These are phyloP conservation scores for Philopedon plagiatum DNA, from an alignment of 2,888 invertebrate species.

Conservation along the genomic window DNA sequence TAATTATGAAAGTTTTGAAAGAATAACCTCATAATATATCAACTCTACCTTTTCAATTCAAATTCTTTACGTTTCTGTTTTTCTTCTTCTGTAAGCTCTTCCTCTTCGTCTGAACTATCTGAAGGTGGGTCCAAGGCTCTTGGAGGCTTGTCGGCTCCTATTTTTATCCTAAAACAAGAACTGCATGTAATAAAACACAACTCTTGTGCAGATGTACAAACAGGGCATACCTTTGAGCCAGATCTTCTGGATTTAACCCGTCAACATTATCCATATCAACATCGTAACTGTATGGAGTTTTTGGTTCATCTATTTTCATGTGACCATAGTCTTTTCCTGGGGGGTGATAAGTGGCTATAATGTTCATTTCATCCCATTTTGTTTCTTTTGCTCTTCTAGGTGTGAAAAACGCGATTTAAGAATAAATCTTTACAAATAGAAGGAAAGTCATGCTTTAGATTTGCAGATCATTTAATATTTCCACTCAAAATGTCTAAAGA, in stretches of 20 bases:
- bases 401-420: not conserved
- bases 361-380: slow-evolving; percentile 99
- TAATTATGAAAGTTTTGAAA: no score
- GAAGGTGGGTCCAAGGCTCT: slow-evolving; percentile 67
- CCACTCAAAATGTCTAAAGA: not conserved
- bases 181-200: slow-evolving; percentile 33
- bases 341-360: slow-evolving; percentile 97
- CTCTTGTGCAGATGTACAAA: no score
- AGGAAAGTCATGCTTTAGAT: not conserved
- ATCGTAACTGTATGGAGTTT: slow-evolving; percentile 87
- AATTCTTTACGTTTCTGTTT: slow-evolving; percentile 82
- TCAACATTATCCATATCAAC: slow-evolving; percentile 74
- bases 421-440: slow-evolving; percentile 21
- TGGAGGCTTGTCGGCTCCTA: slow-evolving; percentile 68
- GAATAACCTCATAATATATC: no score
- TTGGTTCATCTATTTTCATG: slow-evolving; percentile 98
- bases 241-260: slow-evolving; percentile 77
- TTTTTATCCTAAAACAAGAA: slow-evolving; percentile 61
- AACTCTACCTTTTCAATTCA: slow-evolving; percentile 78
- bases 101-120: slow-evolving; percentile 65
- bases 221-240: slow-evolving; percentile 81
- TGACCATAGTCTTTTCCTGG: slow-evolving; percentile 99
- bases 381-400: slow-evolving; percentile 72
- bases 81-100: slow-evolving; percentile 71
- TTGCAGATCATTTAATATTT: not conserved